Evolutionary conservation across 1,140 invertebrate species (phyloP).

Genomic region (Drosophila nigromelanica): DNA sequence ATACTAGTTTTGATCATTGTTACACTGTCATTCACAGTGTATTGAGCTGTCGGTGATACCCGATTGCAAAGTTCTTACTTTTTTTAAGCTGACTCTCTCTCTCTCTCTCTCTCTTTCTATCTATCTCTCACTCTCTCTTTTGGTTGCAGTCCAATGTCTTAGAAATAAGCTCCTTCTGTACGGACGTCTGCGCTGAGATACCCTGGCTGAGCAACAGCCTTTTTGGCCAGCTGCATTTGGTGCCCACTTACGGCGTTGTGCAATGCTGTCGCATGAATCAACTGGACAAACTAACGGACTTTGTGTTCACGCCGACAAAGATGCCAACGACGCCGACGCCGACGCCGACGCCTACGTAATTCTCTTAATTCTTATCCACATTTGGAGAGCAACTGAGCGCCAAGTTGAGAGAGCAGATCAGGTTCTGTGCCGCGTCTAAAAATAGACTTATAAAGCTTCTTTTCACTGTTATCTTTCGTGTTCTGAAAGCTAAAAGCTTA

Average conservation of each 20-base stretch:
- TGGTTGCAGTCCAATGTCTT: conserved; percentile 1
- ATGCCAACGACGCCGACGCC: not conserved
- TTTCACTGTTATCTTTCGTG: no score
- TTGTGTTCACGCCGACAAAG: not conserved
- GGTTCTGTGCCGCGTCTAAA: no score
- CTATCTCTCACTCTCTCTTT: not conserved
- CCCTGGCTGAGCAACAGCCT: conserved; percentile 30
- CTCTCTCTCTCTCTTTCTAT: not conserved
- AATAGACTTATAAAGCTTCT: no score
- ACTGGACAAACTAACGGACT: conserved; percentile 28
- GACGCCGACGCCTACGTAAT: not conserved
- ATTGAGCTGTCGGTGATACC: no score
- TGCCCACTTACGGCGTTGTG: conserved; percentile 30
- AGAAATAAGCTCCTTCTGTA: conserved; percentile 26
- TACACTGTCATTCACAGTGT: no score
- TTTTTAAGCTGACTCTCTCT: not conserved
- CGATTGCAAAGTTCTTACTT: no score
- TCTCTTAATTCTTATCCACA: no score
- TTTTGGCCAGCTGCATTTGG: conserved; percentile 38
- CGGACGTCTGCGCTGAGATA: conserved; percentile 34
- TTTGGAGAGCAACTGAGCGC: not conserved
- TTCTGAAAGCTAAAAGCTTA: no score
- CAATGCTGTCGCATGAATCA: conserved; percentile 29
- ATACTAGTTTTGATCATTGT: no score
- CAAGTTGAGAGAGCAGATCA: no score